Conservation (phyloP, 2,113 vertebrate genomes). For the Bagarius yarrelli region DNA sequence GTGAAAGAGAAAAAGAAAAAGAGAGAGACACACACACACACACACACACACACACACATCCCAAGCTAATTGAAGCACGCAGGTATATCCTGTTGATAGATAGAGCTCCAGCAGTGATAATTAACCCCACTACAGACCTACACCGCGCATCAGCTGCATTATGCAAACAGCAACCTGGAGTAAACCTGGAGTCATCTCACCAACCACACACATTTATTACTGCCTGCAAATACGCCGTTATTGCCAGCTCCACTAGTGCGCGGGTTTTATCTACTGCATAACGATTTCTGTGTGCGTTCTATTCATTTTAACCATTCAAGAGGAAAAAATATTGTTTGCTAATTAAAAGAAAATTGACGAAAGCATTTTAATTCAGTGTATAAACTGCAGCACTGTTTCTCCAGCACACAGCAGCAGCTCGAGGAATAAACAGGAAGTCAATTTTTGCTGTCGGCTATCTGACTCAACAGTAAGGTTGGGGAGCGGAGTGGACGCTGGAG, state of each 20-base stretch:
- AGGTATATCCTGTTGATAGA: slow-evolving; percentile 20
- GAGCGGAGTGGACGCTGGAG: too few relatives aligned
- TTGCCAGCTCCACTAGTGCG: neutral
- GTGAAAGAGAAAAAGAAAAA: too few relatives aligned
- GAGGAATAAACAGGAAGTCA: too few relatives aligned
- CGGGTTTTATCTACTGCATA: neutral
- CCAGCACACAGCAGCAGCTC: too few relatives aligned
- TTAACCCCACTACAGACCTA: slow-evolving; percentile 19
- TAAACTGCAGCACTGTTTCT: too few relatives aligned
- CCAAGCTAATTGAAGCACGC: neutral
- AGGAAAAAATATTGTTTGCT: neutral
- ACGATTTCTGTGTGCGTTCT: neutral
- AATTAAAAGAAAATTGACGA: too few relatives aligned
- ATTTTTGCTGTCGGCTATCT: too few relatives aligned
- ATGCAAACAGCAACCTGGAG: neutral
- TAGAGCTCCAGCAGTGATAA: slow-evolving; percentile 8
- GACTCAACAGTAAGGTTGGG: too few relatives aligned
- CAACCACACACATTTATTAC: neutral
- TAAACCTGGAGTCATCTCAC: neutral
- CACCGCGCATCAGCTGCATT: slow-evolving; percentile 1
- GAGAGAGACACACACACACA: too few relatives aligned
- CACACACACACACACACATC: too few relatives aligned
- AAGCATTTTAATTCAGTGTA: too few relatives aligned
- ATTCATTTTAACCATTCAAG: neutral
- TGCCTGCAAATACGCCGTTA: neutral